These are phyloP conservation scores for Silurus aristotelis DNA, from an alignment of 2,797 vertebrate genomes.

Conservation along the genomic window DNA sequence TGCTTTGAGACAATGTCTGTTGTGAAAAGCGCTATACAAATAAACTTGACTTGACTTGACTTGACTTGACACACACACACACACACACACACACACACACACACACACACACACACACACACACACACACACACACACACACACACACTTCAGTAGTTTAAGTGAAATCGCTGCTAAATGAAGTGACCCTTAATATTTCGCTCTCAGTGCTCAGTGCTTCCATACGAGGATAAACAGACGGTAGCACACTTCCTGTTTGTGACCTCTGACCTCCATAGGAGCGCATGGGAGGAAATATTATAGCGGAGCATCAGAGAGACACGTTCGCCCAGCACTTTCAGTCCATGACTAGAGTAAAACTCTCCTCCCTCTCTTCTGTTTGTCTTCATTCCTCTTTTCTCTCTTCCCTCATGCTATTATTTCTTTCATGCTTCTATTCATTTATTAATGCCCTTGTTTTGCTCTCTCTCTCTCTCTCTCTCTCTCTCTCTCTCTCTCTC, in stretches of 20 bases:
- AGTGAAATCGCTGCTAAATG: slow-evolving; percentile 4
- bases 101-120: slow-evolving; percentile 13
- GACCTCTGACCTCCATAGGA: background rate
- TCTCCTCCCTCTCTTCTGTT: background rate
- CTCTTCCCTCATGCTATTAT: background rate
- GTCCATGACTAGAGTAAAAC: background rate
- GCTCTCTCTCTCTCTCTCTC: background rate
- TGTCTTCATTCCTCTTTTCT: background rate
- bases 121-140: slow-evolving; percentile 5
- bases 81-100: background rate
- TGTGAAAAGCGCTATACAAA: too few relatives aligned
- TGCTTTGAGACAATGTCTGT: too few relatives aligned
- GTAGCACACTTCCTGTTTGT: background rate
- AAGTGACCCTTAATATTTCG: background rate
- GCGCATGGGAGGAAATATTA: background rate
- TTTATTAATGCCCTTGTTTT: background rate
- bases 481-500: background rate
- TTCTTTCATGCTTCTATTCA: background rate
- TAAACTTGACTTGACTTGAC: too few relatives aligned
- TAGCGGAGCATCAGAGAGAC: background rate
- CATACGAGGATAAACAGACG: background rate
- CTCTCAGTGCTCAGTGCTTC: background rate
- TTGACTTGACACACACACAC: background rate
- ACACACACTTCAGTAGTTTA: background rate
- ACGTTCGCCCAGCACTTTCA: background rate